Evolutionary conservation across 2,888 invertebrate species (phyloP).

Genomic region (Cephalotes varians): DNA sequence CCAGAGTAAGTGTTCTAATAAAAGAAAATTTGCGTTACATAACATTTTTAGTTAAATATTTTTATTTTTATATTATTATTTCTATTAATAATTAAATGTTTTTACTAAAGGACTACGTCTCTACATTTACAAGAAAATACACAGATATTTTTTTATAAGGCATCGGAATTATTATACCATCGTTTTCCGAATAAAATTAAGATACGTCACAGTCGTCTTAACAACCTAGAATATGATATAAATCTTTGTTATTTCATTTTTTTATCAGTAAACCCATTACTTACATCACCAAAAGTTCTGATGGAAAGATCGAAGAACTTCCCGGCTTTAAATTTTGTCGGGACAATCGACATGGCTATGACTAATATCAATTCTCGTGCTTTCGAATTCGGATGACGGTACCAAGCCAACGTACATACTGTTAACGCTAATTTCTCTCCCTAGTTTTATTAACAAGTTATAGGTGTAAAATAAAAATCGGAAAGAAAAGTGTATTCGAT

Average conservation of each 20-base stretch:
- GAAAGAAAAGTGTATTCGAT: not conserved
- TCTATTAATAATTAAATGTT: slow-evolving; percentile 20
- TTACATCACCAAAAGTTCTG: slow-evolving; percentile 73
- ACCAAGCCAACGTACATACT: slow-evolving; percentile 64
- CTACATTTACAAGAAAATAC: not conserved
- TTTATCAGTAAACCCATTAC: slow-evolving; percentile 41
- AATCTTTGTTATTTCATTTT: not conserved
- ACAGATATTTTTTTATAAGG: not conserved
- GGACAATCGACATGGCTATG: slow-evolving; percentile 64
- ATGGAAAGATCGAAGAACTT: slow-evolving; percentile 75
- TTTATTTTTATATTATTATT: slow-evolving; percentile 17
- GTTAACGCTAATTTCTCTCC: slow-evolving; percentile 36
- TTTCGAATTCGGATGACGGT: slow-evolving; percentile 60
- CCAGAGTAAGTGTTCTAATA: not conserved
- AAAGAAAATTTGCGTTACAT: not conserved
- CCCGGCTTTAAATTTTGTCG: slow-evolving; percentile 75
- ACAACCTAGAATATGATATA: slow-evolving; percentile 48
- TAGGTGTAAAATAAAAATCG: not conserved
- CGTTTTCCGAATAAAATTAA: slow-evolving; percentile 60
- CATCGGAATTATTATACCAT: slow-evolving; percentile 3
- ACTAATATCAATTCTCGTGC: slow-evolving; percentile 56
- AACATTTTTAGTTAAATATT: not conserved
- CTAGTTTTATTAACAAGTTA: slow-evolving; percentile 3
- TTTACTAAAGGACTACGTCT: not conserved
- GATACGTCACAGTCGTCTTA: slow-evolving; percentile 57